Percentiles rank a stretch among this genome's conserved stretches.
Evolutionary conservation across 53 echinoderm and acorn worm genomes (phyloP).

Genomic region (Arbacia lixula): DNA sequence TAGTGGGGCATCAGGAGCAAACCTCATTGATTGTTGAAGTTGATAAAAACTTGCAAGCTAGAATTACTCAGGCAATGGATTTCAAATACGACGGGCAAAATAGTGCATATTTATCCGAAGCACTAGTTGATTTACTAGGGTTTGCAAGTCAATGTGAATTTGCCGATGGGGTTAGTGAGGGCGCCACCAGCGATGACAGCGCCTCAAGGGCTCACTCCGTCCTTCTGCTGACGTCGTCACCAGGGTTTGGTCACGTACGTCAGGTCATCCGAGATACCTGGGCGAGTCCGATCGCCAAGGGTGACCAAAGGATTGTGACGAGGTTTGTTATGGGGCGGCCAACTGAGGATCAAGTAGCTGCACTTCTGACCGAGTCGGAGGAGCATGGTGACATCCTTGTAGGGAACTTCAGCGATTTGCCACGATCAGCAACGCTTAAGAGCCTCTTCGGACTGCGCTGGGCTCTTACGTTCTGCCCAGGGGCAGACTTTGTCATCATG

Average conservation of each 20-base stretch:
- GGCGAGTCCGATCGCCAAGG: neutral
- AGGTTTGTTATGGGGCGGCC: neutral
- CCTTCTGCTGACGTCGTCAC: neutral
- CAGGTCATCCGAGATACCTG: neutral
- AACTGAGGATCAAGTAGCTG: neutral
- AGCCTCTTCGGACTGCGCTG: neutral
- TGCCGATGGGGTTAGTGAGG: neutral
- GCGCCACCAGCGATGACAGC: neutral
- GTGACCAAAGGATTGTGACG: neutral
- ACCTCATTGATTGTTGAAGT: too few relatives aligned
- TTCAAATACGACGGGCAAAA: neutral
- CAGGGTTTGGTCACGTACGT: neutral
- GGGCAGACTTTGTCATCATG: neutral
- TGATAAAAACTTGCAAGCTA: too few relatives aligned
- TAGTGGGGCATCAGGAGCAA: too few relatives aligned
- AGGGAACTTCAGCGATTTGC: neutral
- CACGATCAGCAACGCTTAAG: neutral
- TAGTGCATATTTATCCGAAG: neutral
- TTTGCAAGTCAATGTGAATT: neutral
- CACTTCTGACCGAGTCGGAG: neutral
- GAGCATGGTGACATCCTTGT: neutral
- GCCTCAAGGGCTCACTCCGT: neutral
- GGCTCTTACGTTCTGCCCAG: conserved; percentile 4
- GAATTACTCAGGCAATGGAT: too few relatives aligned
- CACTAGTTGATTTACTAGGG: neutral